A percentile compares a stretch with the other conserved stretches of the same genome.
phyloP scores from a whole-genome alignment of 2,113 vertebrate genomes.

The Aegithalos caudatus region DNA sequence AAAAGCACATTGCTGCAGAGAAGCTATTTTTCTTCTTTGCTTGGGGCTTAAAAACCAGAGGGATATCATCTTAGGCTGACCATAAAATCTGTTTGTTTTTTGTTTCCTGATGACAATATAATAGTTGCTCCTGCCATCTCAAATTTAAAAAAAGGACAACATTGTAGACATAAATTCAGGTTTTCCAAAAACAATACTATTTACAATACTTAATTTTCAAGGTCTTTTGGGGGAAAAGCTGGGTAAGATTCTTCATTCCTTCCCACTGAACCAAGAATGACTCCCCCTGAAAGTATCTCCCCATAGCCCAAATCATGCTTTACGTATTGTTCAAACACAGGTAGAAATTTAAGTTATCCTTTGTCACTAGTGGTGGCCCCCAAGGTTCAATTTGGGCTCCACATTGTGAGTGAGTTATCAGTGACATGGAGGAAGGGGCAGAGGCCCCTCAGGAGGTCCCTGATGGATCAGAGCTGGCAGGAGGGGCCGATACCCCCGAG shows the following conservation, averaged over 20 bases:
- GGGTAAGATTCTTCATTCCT: neutral
- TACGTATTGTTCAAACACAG: neutral
- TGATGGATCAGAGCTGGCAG: neutral
- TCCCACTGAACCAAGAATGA: neutral
- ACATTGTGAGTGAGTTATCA: fast-evolving
- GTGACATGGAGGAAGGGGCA: neutral
- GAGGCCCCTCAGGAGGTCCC: neutral
- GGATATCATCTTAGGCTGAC: neutral
- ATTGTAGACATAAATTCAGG: neutral
- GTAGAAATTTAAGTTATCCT: neutral
- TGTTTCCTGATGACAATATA: neutral
- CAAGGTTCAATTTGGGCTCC: neutral
- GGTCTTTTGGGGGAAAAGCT: neutral
- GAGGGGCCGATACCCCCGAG: fast-evolving
- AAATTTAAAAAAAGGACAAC: neutral
- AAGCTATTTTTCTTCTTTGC: neutral
- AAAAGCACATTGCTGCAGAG: neutral
- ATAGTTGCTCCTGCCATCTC: neutral
- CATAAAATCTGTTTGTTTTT: neutral
- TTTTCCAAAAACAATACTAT: neutral
- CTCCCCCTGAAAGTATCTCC: neutral
- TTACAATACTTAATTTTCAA: neutral
- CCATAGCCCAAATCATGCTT: neutral
- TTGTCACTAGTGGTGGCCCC: neutral
- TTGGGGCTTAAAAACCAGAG: neutral